Conservation (phyloP, 1,140 invertebrate species). For the Brachionus rotundiformis region DNA sequence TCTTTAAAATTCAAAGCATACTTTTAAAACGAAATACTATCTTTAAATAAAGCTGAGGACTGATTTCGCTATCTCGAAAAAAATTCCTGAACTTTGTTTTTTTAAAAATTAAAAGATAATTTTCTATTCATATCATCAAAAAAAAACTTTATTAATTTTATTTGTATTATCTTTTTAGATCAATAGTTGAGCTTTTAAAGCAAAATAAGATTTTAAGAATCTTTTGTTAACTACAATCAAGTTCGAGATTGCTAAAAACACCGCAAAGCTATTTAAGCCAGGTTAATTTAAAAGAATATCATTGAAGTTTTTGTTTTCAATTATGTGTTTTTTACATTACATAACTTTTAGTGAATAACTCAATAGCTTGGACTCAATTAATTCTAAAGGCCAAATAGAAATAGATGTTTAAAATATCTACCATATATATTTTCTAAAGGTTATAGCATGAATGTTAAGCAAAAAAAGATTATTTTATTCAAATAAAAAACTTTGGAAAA, state of each 20-base stretch:
- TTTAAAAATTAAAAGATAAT: background rate
- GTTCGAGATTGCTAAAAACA: background rate
- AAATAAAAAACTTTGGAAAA: background rate
- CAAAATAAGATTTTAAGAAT: background rate
- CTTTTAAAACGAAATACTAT: background rate
- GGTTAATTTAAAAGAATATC: background rate
- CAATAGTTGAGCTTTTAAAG: background rate
- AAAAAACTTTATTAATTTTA: background rate
- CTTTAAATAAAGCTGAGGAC: background rate
- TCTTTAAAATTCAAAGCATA: background rate
- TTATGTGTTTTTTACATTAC: background rate
- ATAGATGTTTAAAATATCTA: background rate
- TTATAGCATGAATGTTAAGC: background rate
- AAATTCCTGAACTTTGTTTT: background rate
- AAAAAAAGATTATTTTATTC: background rate
- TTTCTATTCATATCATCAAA: background rate
- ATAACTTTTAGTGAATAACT: background rate
- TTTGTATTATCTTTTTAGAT: conserved; percentile 4
- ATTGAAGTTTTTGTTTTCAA: background rate
- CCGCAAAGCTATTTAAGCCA: background rate
- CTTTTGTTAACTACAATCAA: background rate
- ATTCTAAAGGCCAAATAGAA: background rate
- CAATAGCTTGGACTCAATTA: background rate
- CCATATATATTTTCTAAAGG: background rate
- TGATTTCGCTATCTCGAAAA: background rate